Percentiles rank a stretch among this genome's conserved stretches.
Evolutionary conservation across 2,797 vertebrate species (phyloP).

Genomic region (Tokudaia tokunoshimensis): DNA sequence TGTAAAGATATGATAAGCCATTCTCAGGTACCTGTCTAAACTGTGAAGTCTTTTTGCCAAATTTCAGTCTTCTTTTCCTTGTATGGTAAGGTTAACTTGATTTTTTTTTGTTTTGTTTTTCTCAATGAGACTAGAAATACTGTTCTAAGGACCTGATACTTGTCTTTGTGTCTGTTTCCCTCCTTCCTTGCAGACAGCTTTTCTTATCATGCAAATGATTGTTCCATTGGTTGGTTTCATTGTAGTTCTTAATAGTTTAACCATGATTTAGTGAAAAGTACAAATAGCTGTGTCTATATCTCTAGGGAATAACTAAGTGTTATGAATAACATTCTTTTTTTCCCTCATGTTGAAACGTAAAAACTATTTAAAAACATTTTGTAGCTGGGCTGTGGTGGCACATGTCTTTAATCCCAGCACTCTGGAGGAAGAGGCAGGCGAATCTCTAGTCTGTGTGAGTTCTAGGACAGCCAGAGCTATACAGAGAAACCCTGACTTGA

Average conservation of each 20-base stretch:
- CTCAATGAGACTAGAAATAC: neutral
- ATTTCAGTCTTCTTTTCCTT: neutral
- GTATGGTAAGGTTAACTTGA: neutral
- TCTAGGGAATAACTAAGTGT: neutral
- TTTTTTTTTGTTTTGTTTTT: neutral
- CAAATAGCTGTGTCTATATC: neutral
- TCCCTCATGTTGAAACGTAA: constrained; percentile 34
- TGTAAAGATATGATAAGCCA: neutral
- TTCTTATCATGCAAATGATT: neutral
- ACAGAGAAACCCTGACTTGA: neutral
- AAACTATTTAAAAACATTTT: neutral
- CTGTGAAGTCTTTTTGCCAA: neutral
- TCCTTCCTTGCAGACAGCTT: neutral
- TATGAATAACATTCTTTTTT: neutral
- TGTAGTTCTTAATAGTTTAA: constrained; percentile 26
- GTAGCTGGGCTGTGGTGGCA: neutral
- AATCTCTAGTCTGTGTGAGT: neutral
- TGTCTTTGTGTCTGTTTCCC: neutral
- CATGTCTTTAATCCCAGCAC: neutral
- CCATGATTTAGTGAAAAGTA: constrained; percentile 6
- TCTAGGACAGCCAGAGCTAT: neutral
- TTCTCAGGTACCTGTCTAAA: neutral
- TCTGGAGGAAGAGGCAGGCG: neutral
- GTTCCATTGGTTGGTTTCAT: neutral
- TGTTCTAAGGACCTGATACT: neutral